Conservation (phyloP, 2,797 vertebrate species). For the Arremon brunneinucha region DNA sequence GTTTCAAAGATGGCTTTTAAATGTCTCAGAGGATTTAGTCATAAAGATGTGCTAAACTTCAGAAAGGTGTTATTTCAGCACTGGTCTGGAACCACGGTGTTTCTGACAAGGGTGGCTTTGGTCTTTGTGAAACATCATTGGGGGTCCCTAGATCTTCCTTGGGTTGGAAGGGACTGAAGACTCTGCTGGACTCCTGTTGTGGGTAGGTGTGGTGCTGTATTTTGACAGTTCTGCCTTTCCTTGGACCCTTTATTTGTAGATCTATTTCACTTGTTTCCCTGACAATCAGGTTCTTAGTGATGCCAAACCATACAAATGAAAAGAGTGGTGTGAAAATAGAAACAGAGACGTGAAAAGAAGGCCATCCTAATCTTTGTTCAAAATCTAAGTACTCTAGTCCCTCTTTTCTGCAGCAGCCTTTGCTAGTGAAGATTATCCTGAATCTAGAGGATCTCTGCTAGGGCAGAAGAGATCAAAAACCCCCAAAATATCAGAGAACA, state of each 20-base stretch:
- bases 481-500: neutral
- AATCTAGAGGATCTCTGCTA: neutral
- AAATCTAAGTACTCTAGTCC: neutral
- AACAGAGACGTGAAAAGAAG: neutral
- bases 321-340: neutral
- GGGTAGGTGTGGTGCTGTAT: neutral
- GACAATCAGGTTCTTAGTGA: neutral
- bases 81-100: neutral
- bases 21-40: neutral
- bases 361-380: neutral
- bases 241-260: neutral
- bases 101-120: neutral
- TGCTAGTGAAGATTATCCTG: neutral
- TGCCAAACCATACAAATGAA: neutral
- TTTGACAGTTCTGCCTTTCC: neutral
- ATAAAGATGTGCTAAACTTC: neutral
- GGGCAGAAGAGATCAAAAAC: neutral
- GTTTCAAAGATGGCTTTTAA: neutral
- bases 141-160: neutral
- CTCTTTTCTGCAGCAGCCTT: neutral
- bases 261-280: neutral
- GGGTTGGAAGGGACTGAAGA: neutral
- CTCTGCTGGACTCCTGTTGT: neutral
- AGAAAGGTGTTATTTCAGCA: neutral
- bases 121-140: neutral